phyloP scores from a whole-genome alignment of 2,888 invertebrate species.

The Halictus quadricinctus region DNA sequence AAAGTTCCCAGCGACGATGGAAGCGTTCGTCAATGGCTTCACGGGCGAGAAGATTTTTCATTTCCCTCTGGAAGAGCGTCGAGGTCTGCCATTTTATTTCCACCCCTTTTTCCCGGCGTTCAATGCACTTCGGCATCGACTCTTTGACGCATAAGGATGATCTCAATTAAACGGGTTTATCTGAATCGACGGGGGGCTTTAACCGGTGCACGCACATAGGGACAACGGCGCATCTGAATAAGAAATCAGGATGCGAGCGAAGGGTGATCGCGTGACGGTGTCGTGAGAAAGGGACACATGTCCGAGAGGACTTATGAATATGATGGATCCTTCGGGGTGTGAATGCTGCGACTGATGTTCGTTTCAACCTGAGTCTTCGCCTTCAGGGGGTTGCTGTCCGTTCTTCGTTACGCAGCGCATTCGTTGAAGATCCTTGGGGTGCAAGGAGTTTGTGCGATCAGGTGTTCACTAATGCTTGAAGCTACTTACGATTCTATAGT shows the following conservation, averaged over 20 bases:
- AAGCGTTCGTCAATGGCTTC: background rate
- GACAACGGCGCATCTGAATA: conserved; percentile 73
- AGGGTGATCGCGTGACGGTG: conserved; percentile 57
- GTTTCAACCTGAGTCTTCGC: conserved; percentile 69
- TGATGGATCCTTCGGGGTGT: conserved; percentile 64
- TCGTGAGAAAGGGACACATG: conserved; percentile 73
- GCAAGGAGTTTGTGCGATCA: conserved; percentile 47
- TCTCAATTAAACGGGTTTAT: conserved; percentile 81
- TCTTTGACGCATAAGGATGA: conserved; percentile 72
- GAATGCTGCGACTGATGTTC: conserved; percentile 68
- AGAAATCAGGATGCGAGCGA: conserved; percentile 70
- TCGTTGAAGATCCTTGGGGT: conserved; percentile 21
- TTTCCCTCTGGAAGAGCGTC: background rate
- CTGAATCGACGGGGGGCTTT: conserved; percentile 75
- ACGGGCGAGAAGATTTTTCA: background rate
- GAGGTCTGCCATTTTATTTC: background rate
- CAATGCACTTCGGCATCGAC: conserved; percentile 57
- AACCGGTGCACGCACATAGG: conserved; percentile 62
- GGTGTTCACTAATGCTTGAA: conserved; percentile 48
- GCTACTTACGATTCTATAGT: background rate
- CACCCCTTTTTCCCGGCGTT: conserved; percentile 35
- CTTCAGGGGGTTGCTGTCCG: conserved; percentile 55
- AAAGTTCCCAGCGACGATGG: background rate
- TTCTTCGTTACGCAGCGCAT: background rate
- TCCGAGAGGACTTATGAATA: conserved; percentile 68